phyloP scores from a whole-genome alignment of 1,140 invertebrate genomes.

The Babylonia areolata region DNA sequence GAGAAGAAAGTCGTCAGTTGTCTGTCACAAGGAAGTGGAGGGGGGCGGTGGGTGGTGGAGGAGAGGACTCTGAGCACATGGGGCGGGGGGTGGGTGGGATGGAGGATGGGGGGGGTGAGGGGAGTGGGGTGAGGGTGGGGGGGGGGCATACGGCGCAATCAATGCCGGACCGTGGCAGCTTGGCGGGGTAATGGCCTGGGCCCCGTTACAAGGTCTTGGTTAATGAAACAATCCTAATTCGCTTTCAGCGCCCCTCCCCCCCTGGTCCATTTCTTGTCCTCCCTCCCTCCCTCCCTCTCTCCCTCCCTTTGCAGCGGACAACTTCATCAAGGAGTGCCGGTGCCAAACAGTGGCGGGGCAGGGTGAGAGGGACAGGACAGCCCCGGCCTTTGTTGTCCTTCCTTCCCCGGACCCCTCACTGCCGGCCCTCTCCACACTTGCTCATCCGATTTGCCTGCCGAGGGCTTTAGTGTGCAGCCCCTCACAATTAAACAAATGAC shows the following conservation, averaged over 20 bases:
- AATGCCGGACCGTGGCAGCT: neutral
- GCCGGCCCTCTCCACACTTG: neutral
- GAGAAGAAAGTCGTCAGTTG: too few species aligned
- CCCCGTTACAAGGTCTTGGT: neutral
- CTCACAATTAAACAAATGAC: constrained; percentile 6
- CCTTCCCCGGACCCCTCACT: neutral
- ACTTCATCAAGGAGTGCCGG: neutral
- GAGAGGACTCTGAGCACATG: too few species aligned
- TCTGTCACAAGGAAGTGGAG: too few species aligned
- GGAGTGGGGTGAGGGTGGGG: neutral
- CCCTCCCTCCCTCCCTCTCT: neutral
- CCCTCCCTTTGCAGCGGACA: neutral
- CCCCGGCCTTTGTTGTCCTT: neutral
- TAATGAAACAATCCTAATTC: neutral
- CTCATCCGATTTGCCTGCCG: neutral
- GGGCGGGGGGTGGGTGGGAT: too few species aligned
- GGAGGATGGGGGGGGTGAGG: neutral
- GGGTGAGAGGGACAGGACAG: neutral
- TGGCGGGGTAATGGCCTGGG: neutral
- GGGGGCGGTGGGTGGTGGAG: too few species aligned
- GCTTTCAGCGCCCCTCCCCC: neutral
- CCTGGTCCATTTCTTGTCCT: neutral
- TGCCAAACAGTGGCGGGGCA: neutral
- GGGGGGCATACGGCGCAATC: neutral
- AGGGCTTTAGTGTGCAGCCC: neutral